phyloP scores from a whole-genome alignment of 2,797 vertebrate genomes.

The Lacerta viridis region DNA sequence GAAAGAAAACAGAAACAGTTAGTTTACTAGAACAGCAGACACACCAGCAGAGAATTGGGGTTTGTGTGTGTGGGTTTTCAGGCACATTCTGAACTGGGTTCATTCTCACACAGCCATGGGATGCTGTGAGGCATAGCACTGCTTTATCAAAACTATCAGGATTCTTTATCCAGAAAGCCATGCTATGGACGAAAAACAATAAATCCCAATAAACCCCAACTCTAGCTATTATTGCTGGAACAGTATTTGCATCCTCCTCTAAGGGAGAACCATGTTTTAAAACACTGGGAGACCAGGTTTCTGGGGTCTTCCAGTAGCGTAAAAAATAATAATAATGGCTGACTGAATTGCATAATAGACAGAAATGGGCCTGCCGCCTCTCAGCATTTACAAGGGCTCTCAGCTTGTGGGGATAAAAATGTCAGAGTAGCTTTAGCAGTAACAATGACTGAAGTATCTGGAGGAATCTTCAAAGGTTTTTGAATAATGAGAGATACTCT shows the following conservation, averaged over 20 bases:
- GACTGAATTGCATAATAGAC: background rate
- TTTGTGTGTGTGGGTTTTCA: no score
- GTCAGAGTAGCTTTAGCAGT: background rate
- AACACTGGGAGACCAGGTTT: background rate
- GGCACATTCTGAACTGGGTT: background rate
- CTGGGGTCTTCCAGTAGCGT: background rate
- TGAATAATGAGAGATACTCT: constrained; percentile 11
- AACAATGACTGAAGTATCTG: background rate
- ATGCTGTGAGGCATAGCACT: constrained; percentile 9
- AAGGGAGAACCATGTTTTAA: background rate
- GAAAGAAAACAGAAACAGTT: no score
- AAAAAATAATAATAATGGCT: background rate
- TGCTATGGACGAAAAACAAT: constrained; percentile 36
- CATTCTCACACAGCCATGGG: background rate
- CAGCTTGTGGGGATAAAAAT: background rate
- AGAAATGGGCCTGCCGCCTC: background rate
- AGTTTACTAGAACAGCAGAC: no score
- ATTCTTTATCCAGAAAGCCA: constrained; percentile 20
- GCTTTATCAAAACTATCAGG: background rate
- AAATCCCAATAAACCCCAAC: background rate
- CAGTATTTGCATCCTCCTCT: background rate
- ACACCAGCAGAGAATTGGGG: no score
- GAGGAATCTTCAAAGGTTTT: background rate
- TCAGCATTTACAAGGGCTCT: background rate
- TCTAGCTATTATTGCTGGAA: background rate